phyloP scores from a whole-genome alignment of 1,140 invertebrate genomes.

The Pogonognathellus flavescens region DNA sequence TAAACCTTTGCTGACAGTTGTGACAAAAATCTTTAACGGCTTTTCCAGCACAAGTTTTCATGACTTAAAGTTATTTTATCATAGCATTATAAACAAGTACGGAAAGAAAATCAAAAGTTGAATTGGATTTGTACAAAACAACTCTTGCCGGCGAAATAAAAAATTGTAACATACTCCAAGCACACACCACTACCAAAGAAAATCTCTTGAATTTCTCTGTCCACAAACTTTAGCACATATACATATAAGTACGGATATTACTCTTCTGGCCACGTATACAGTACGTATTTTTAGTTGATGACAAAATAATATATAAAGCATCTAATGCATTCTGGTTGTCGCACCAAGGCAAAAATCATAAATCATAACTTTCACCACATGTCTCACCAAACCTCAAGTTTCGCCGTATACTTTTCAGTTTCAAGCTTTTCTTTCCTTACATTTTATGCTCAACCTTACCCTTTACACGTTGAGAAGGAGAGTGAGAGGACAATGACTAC shows the following conservation, averaged over 20 bases:
- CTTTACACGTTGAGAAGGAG: no score
- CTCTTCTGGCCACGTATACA: background rate
- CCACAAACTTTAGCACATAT: background rate
- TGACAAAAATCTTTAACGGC: conserved; percentile 44
- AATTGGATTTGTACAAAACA: conserved; percentile 47
- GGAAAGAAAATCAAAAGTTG: conserved; percentile 47
- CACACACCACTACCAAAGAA: background rate
- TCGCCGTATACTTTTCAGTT: background rate
- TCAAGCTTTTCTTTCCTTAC: background rate
- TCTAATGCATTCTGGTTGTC: conserved; percentile 46
- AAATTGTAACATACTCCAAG: background rate
- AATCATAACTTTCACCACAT: conserved; percentile 37
- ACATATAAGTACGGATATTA: background rate
- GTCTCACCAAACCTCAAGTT: conserved; percentile 28
- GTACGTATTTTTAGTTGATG: conserved; percentile 18
- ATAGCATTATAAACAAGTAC: conserved; percentile 20
- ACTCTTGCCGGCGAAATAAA: background rate
- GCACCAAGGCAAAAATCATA: conserved; percentile 43
- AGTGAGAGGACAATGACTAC: no score
- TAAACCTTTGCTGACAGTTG: conserved; percentile 41
- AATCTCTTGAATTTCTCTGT: background rate
- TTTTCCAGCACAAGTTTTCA: conserved; percentile 40
- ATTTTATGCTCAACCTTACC: no score
- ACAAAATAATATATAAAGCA: conserved; percentile 24
- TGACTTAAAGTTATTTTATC: conserved; percentile 49